These are phyloP conservation scores for Jordanella pulchra DNA, from an alignment of 2,797 vertebrate species.

Conservation along the genomic window DNA sequence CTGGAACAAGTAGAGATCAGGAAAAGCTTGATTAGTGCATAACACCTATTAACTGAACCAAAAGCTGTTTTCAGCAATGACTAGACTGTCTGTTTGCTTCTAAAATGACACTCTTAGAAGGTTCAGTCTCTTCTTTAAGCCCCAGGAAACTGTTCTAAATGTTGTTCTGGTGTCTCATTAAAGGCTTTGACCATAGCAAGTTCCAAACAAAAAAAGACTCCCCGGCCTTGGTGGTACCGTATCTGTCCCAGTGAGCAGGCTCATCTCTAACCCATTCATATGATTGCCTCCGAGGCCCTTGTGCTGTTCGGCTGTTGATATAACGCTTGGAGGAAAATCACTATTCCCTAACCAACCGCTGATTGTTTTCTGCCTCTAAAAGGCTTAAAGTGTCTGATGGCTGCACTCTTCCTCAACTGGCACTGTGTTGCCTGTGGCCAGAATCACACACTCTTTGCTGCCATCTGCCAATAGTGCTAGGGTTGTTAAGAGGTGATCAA, in stretches of 20 bases:
- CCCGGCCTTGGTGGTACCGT: conserved; percentile 14
- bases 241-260: conserved; percentile 56
- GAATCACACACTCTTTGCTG: conserved; percentile 53
- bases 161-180: background rate
- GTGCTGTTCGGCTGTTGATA: conserved; percentile 64
- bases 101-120: background rate
- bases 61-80: background rate
- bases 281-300: conserved; percentile 39
- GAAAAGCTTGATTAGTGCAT: background rate
- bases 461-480: conserved; percentile 57
- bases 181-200: background rate
- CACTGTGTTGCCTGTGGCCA: conserved; percentile 49
- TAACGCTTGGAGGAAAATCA: conserved; percentile 53
- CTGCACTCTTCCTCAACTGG: conserved; percentile 37
- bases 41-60: background rate
- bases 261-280: conserved; percentile 50
- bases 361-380: conserved; percentile 53
- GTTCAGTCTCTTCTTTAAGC: background rate
- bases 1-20: background rate
- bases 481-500: conserved; percentile 35
- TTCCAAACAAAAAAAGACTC: conserved; percentile 18
- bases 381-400: conserved; percentile 55
- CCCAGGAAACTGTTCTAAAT: too few relatives aligned
- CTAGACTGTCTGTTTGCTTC: background rate
- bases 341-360: conserved; percentile 51